Percentiles rank a stretch among this genome's conserved stretches.
These are phyloP conservation scores for Boloria selene DNA, from an alignment of 2,888 invertebrate species.

Conservation along the genomic window DNA sequence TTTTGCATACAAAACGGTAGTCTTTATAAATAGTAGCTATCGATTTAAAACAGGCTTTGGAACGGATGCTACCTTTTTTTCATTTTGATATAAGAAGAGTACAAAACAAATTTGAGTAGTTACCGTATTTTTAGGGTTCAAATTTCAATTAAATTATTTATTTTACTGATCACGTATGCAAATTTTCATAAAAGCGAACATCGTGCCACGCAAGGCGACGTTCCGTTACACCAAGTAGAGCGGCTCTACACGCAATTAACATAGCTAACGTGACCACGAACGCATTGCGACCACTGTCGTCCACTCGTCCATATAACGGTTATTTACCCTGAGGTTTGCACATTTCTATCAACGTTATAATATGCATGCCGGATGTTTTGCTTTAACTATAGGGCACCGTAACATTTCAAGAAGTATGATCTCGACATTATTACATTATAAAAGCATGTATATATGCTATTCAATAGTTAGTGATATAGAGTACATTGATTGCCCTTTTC, in stretches of 20 bases:
- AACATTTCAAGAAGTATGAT: no score
- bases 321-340: constrained; percentile 23
- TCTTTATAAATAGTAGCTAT: background rate
- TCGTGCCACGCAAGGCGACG: constrained; percentile 49
- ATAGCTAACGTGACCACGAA: constrained; percentile 50
- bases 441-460: no score
- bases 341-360: background rate
- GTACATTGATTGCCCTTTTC: no score
- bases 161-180: constrained; percentile 40
- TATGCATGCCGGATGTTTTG: background rate
- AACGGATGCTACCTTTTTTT: no score
- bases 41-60: background rate
- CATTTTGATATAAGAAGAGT: no score
- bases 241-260: constrained; percentile 63
- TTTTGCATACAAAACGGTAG: constrained; percentile 5
- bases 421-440: no score
- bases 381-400: no score
- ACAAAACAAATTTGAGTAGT: no score
- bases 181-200: constrained; percentile 51
- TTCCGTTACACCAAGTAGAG: constrained; percentile 68
- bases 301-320: constrained; percentile 34
- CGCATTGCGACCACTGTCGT: constrained; percentile 38
- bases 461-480: no score
- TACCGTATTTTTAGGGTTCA: no score
- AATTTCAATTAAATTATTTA: background rate